Base-by-base conservation (phyloP, 1,140 invertebrate genomes). In the Neodiprion lecontei region DNA sequence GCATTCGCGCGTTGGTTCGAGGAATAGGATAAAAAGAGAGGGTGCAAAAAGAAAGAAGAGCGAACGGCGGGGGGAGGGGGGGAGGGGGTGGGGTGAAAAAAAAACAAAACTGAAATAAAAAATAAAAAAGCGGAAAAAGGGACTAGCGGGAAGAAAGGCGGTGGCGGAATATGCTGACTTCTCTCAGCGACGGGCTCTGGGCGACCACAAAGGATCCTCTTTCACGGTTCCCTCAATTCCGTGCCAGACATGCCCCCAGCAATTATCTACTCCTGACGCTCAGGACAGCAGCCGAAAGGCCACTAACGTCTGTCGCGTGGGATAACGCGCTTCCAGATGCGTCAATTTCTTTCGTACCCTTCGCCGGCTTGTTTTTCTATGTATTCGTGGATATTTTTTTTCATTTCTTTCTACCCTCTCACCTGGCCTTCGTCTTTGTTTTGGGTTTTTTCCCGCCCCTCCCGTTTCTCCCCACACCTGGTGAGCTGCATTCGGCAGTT, bases 181-280 rank as follows among this genome's bases (percentile, higher is more conserved):
- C 86, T 87, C 53, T 85, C 83, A 87, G 78, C 77, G 80, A 68
- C 48, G 72, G 49, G 65, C 74, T 70, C 23, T 74, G 76, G 47
- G 40, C 74, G 75, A 88, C 86, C 87, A 82, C 87, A 88, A 86
- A 84, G 82, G 83, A 84, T 87, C 53, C 53, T 61, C 53, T 61
- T 61, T 61, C 53, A 85, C 74, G 87, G 86, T 88, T 79, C 82
- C 81, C 84, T 87, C 82, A 79, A 88, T 88, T 88, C 87, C 87
- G 85, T 82, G 77, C 82, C 81, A 85, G 86, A 88, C 86, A 82
- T 87, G 85, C 86, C 84, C 84, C 79, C 83, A 79, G 82, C 84
- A 88, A 88, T 88, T 88, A 88, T 81, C 79, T 79, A 86, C 85
- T 87, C 86, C 87, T 87, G 86, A 85, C 87, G 79, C 83, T 40